Percentiles rank a stretch among this genome's conserved stretches.
These are phyloP conservation scores for Nomada ferruginata DNA, from an alignment of 2,888 invertebrate species.

Conservation along the genomic window DNA sequence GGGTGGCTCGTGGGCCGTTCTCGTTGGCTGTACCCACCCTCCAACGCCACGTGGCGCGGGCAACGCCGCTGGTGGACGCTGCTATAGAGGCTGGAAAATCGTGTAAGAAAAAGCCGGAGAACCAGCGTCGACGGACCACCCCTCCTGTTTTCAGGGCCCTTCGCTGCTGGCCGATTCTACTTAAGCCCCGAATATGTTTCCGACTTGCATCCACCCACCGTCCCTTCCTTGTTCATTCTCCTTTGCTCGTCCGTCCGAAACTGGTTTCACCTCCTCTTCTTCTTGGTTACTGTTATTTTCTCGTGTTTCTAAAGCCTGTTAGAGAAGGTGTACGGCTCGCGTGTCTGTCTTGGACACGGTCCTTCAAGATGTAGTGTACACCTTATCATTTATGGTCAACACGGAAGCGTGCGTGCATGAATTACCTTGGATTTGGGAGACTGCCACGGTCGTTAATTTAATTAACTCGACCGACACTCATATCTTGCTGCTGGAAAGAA, in stretches of 20 bases:
- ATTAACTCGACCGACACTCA: conserved; percentile 74
- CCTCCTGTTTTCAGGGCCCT: conserved; percentile 35
- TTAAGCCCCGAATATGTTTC: conserved; percentile 64
- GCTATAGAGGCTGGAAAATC: conserved; percentile 67
- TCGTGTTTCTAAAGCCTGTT: conserved; percentile 41
- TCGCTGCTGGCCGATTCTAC: conserved; percentile 68
- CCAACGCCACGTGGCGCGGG: conserved; percentile 69
- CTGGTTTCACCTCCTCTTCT: conserved; percentile 4
- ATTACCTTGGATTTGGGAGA: conserved; percentile 30
- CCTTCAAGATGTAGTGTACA: conserved; percentile 21
- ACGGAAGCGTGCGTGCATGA: conserved; percentile 18
- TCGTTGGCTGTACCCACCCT: conserved; percentile 78
- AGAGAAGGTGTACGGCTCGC: neutral
- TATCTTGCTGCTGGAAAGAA: conserved; percentile 50
- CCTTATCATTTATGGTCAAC: neutral
- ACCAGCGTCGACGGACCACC: conserved; percentile 50
- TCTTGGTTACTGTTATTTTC: conserved; percentile 46
- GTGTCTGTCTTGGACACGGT: conserved; percentile 18
- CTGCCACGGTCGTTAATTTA: conserved; percentile 67
- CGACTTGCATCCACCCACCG: conserved; percentile 16
- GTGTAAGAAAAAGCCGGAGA: conserved; percentile 69
- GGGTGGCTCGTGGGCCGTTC: conserved; percentile 74
- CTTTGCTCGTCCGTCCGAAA: neutral
- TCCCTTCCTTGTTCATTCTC: neutral
- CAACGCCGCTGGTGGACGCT: conserved; percentile 62